Base-by-base conservation (phyloP, 2,888 invertebrate genomes). In the Halictus ligatus region DNA sequence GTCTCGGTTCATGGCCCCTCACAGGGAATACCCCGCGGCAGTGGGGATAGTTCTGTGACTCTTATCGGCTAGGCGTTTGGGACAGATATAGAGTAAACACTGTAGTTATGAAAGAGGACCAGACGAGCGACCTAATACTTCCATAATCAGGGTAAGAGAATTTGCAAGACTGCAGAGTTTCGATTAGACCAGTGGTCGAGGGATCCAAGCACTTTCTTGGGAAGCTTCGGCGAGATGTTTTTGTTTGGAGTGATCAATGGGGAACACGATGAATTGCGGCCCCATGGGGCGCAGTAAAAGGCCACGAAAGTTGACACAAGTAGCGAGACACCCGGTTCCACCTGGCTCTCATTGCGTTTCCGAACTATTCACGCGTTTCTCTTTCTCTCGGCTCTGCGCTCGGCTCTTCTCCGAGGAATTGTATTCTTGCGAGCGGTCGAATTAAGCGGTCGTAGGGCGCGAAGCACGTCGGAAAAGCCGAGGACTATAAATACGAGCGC, bases 401-500 rank as follows among this genome's bases (percentile, higher is more conserved):
- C 54, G 3, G 54, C 54, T 10, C 21, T 54, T n/a, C 54, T 21
- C 21, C 21, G 54, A n/a, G 54, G 25, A 86, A 86, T 85, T 84
- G 86, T 89, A 80, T 89, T 91, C 88, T 89, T 83, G 80, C 83
- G 83, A 85, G 86, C 89, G 86, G 89, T 91, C 90, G 91, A 91
- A 90, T 90, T 91, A 90, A 91, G 91, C 89, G 88, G 87, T 85
- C 87, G 87, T 85, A 82, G 84, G 85, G 85, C 90, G 84, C 88
- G 89, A 86, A 89, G 86, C 83, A 78, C 85, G 87, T 83, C 73
- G 91, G 90, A 89, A 89, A 91, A 91, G 91, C 81, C 91, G 87
- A 83, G 80, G 80, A 67, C 89, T 90, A 91, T 91, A 91, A 91
- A 91, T 90, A 91, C 86, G 84, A 86, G 80, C 48, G 64, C 35